Conservation (phyloP, 2,888 invertebrate species). For the Dioctria linearis region DNA sequence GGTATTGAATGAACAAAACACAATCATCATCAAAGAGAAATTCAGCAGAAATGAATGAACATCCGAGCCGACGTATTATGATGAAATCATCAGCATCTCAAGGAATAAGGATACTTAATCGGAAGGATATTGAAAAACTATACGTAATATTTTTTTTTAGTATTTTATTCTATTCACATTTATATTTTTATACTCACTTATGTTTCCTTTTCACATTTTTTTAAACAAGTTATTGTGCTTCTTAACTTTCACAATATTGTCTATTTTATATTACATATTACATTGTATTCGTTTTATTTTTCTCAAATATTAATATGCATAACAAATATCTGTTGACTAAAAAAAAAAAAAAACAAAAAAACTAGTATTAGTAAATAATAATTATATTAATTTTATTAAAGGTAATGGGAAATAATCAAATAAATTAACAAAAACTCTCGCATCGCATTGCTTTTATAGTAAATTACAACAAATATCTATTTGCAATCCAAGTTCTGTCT, state of each 20-base stretch:
- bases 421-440: slow-evolving; percentile 40
- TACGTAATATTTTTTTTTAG: slow-evolving; percentile 41
- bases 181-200: slow-evolving; percentile 27
- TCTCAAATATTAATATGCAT: slow-evolving; percentile 29
- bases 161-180: slow-evolving; percentile 39
- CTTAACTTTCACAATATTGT: slow-evolving; percentile 47
- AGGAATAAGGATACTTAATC: slow-evolving; percentile 2
- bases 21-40: too few species aligned
- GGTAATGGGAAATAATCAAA: slow-evolving; percentile 41
- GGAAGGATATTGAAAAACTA: slow-evolving; percentile 39
- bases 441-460: slow-evolving; percentile 52
- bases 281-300: slow-evolving; percentile 30
- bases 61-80: too few species aligned
- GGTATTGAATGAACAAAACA: slow-evolving; percentile 20
- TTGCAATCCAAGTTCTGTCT: slow-evolving; percentile 25
- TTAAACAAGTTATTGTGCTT: slow-evolving; percentile 48
- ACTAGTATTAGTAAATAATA: slow-evolving; percentile 36
- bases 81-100: slow-evolving; percentile 9
- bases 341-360: not conserved
- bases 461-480: slow-evolving; percentile 16
- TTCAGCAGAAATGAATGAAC: too few species aligned
- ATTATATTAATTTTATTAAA: not conserved
- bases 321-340: slow-evolving; percentile 48
- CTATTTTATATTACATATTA: slow-evolving; percentile 44
- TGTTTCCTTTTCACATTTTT: slow-evolving; percentile 36